A percentile compares a stretch with the other conserved stretches of the same genome.
These are phyloP conservation scores for Cyclura pinguis DNA, from an alignment of 2,797 vertebrate species.

Conservation along the genomic window DNA sequence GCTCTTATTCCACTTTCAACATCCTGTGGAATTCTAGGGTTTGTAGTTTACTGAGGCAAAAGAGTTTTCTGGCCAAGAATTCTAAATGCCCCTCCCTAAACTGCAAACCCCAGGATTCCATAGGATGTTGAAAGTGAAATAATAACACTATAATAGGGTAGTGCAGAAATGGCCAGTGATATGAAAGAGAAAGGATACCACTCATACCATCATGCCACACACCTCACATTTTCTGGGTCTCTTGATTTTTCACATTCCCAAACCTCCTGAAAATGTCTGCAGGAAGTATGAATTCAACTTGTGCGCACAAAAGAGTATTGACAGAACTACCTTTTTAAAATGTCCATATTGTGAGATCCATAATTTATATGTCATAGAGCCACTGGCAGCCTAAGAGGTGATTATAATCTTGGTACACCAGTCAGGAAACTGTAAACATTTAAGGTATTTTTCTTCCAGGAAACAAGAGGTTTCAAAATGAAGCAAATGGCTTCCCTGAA, in stretches of 20 bases:
- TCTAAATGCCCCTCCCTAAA: too few species aligned
- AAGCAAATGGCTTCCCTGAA: not conserved
- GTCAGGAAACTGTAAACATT: slow-evolving; percentile 23
- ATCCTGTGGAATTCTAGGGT: too few species aligned
- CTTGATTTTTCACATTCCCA: not conserved
- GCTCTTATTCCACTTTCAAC: too few species aligned
- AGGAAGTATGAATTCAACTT: not conserved
- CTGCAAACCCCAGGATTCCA: too few species aligned
- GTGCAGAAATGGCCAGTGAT: not conserved
- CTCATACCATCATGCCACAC: not conserved
- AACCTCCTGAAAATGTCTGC: not conserved
- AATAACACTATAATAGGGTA: too few species aligned
- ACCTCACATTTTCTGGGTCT: not conserved
- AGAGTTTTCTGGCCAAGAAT: too few species aligned
- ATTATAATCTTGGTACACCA: not conserved
- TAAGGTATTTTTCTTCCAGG: slow-evolving; percentile 18
- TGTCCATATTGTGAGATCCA: not conserved
- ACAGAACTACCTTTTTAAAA: not conserved
- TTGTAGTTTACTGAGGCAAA: too few species aligned
- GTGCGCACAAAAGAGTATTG: not conserved
- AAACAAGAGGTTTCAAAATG: not conserved
- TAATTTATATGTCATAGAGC: slow-evolving; percentile 3
- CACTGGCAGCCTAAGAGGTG: not conserved
- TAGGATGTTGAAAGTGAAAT: too few species aligned
- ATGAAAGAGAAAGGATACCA: not conserved